Evolutionary conservation across 1,140 invertebrate genomes (phyloP).

Genomic region (Pentalonia nigronervosa): DNA sequence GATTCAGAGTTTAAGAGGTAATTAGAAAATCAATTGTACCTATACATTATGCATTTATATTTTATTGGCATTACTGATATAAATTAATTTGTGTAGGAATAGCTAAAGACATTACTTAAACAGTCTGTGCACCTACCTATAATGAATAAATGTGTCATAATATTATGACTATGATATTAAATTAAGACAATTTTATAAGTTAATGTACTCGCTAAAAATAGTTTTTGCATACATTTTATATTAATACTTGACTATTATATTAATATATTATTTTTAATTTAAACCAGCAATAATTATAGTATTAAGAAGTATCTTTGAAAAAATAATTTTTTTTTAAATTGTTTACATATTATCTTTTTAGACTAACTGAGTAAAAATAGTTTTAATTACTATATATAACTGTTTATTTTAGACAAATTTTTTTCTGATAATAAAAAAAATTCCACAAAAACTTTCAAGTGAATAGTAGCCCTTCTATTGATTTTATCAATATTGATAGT

Average conservation of each 20-base stretch:
- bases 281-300: background rate
- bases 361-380: background rate
- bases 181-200: background rate
- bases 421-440: background rate
- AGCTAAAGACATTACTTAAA: background rate
- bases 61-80: background rate
- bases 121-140: background rate
- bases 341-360: too few species aligned
- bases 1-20: background rate
- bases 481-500: background rate
- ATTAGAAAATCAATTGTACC: constrained; percentile 26
- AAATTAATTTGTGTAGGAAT: background rate
- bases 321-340: too few species aligned
- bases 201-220: background rate
- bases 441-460: background rate
- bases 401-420: background rate
- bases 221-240: background rate
- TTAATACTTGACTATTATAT: background rate
- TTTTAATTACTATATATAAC: background rate
- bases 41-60: background rate
- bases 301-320: background rate
- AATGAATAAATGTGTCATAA: background rate
- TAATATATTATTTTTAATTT: background rate
- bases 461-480: background rate
- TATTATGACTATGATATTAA: background rate